Base-by-base conservation (phyloP, 2,797 vertebrate species). In the Podarcis siculus region DNA sequence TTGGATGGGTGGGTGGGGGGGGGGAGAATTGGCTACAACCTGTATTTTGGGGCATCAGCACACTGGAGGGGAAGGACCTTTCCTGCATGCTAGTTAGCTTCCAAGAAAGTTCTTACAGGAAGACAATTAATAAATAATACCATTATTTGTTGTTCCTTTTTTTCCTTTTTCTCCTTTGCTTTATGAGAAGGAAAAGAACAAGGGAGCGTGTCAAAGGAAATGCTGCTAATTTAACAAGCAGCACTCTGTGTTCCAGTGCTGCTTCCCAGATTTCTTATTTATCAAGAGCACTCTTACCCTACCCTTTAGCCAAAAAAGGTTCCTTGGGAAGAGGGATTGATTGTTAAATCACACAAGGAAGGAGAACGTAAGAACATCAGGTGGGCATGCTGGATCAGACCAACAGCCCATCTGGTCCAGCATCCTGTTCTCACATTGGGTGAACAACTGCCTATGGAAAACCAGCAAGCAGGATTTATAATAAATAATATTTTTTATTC, bases 81-180 rank as follows among this genome's bases (percentile, higher is more conserved):
- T 96, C 95, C 94, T 96, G 96, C 96, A 97, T 95, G 96, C 95
- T 96, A 95, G 95, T 96, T 97, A 95, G 96, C 93, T 96, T 97
- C 97, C 98, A 96, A 94, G 86, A 91, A 78, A 96, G 97, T 97
- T 97, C 97, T 96, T 96, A 94, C 94, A 97, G 97, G 97, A 98
- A 98, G 97, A 98, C 97, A 99, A 99, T 99, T 99, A 99, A 99
- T 99, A 99, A 99, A 99, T 99, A 99, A 98, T 96, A 96, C 96
- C 96, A 94, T 96, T 97, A 96, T 97, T 96, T 96, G 83, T 85
- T 85, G 55, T 80, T 85, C 67, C 78, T 80, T 88, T 83, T 61
- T 66, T 32, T 45, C 9, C 64, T 19, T 45, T 87, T 84, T 82
- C 42, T 82, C 83, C 79, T 89, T 85, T 69, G 42, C 88, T 64